These are phyloP conservation scores for Myotis planiceps DNA, from an alignment of 2,797 vertebrate species.

Conservation along the genomic window DNA sequence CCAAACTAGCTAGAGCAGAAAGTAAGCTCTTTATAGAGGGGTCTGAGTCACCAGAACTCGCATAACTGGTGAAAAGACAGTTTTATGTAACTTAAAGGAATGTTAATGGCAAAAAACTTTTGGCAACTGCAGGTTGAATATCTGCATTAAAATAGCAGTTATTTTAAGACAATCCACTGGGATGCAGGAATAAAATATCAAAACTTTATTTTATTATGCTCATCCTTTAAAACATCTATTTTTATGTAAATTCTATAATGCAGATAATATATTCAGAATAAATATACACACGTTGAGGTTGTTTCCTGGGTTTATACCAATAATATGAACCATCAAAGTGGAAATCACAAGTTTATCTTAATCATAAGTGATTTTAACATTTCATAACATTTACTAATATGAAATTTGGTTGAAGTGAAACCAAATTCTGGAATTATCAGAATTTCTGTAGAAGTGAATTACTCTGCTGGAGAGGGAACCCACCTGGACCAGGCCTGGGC, in stretches of 20 bases:
- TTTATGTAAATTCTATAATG: background rate
- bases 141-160: constrained; percentile 2
- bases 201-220: constrained; percentile 13
- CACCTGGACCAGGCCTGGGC: background rate
- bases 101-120: background rate
- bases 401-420: background rate
- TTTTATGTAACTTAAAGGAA: background rate
- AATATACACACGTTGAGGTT: background rate
- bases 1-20: background rate
- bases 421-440: background rate
- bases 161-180: background rate
- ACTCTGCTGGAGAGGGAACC: background rate
- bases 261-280: background rate
- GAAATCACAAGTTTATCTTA: background rate
- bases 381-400: background rate
- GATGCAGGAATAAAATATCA: background rate
- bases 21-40: background rate
- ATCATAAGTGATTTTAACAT: background rate
- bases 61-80: background rate
- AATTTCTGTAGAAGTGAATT: background rate
- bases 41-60: background rate
- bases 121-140: background rate
- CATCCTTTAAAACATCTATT: background rate
- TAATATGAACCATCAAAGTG: background rate
- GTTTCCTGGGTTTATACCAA: background rate